Percentiles rank a stretch among this genome's conserved stretches.
Evolutionary conservation across 2,888 invertebrate genomes (phyloP).

Genomic region (Drosophila cognata): DNA sequence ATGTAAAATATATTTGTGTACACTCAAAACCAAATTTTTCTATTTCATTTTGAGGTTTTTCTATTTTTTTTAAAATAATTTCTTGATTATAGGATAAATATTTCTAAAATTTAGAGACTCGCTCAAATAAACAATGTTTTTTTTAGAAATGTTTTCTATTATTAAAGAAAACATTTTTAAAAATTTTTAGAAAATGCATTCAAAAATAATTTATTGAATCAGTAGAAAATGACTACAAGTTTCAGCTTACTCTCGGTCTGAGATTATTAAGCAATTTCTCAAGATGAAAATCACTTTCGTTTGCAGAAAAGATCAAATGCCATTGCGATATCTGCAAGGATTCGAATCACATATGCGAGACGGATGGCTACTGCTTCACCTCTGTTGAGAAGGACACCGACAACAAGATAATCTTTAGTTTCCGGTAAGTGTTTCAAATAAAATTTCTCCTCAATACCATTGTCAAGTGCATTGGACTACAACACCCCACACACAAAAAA

Average conservation of each 20-base stretch:
- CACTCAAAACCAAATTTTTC: background rate
- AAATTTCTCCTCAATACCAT: background rate
- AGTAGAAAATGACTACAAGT: background rate
- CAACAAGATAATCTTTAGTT: slow-evolving; percentile 86
- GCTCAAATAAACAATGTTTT: background rate
- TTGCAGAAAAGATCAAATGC: slow-evolving; percentile 88
- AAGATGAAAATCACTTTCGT: background rate
- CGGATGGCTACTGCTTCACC: slow-evolving; percentile 95
- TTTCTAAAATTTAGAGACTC: background rate
- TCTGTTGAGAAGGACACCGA: slow-evolving; percentile 87
- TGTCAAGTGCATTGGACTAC: background rate
- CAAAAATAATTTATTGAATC: background rate
- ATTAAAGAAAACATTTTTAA: background rate
- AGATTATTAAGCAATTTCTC: background rate
- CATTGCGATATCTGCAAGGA: slow-evolving; percentile 92
- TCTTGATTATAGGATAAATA: background rate
- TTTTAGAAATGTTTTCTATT: background rate
- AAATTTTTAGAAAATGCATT: background rate
- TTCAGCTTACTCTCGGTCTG: background rate
- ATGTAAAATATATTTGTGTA: background rate
- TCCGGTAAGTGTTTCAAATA: slow-evolving; percentile 88
- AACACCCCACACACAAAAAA: background rate
- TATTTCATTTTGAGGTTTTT: no score
- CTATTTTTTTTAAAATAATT: background rate
- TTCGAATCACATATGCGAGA: slow-evolving; percentile 92